Base-by-base conservation (phyloP, 2,113 vertebrate species). In the Ophiodon elongatus region DNA sequence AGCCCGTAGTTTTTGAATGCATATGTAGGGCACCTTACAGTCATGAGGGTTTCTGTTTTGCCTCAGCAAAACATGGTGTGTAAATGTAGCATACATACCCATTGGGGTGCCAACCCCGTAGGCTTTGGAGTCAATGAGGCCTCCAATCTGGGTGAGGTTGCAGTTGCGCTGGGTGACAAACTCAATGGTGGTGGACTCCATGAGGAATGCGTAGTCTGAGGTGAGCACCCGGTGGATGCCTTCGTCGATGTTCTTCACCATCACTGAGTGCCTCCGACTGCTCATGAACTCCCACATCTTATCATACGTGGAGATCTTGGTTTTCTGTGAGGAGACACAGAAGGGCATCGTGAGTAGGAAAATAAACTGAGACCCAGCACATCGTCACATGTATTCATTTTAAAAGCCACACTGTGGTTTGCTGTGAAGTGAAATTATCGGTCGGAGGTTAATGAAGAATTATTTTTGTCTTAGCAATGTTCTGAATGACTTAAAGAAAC, bases 271-370 rank as follows among this genome's bases (percentile, higher is more conserved):
- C 72, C 96, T 96, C 63, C 98, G 96, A 92, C 98, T 99, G 94
- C 97, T 99, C 98, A 99, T 99, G 89, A 99, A 99, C 82, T 98
- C 98, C 98, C 98, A 99, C 98, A 99, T 99, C 95, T 99, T 99
- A 86, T 99, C 98, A 2, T 99, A 99, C 0, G 98, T 99, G 63
- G 98, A 98, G 87, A 99, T 99, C 96, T 99, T 99, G 67, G 98
- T 99, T 98, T 99, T 99, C 98, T 99, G 94, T 82, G 64, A 93
- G 80, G 89, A 86, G 35, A 85, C 66, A 89, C 0, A 67, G 4
- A 67, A 13, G 2, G 10, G 25, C 29, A 83, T 23, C 14, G 2
- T 71, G 71, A 84, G 31, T 52, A n/a, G 57, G 31, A 35, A 57
- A 6, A 62, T 0, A 65, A 21, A 60, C 25, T 41, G 19, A 13